Base-by-base conservation (phyloP, 2,797 vertebrate species). In the Pogoniulus pusillus region DNA sequence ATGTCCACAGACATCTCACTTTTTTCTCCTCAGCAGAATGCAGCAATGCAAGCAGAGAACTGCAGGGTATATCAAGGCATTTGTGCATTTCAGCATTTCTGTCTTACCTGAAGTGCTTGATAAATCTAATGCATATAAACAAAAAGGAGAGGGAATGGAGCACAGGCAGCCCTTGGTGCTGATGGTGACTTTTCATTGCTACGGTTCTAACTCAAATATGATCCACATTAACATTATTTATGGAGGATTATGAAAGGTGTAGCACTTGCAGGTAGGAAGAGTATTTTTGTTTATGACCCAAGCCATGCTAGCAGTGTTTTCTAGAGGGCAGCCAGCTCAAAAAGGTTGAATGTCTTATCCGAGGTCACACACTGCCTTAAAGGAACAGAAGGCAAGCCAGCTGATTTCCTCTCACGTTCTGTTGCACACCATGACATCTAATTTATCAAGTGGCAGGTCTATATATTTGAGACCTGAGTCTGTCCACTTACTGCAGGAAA, bases 1-100 rank as follows among this genome's bases (percentile, higher is more conserved):
- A 76, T 35, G 6, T 45, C 68, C 37, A 22, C 7, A 86, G 75
- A 76, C 30, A 27, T 15, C 59, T 93, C 41, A 30, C 83, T 68
- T 89, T 65, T 73, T 91, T 76, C 80, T n/a, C 14, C 92, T 94
- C 78, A 92, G 65, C 78, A 57, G 43, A 47, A 87, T 81, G 58
- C 58, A 91, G 92, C 80, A 80, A 68, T 74, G 78, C 82, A 19
- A 88, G 69, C 83, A 55, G 34, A 69, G 71, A 81, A 87, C 54
- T 78, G 73, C 49, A 91, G 32, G 59, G 35, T 63, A 29, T 5
- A 45, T 78, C 49, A 78, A 91, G 66, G 53, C 70, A 87, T 85
- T 90, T 93, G 59, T 85, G 91, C 87, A 47, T 83, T 93, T 85
- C 86, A 94, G 95, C 91, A 79, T 47, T 90, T 94, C 91, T 93